phyloP scores from a whole-genome alignment of 2,888 invertebrate species.

The Troides aeacus region DNA sequence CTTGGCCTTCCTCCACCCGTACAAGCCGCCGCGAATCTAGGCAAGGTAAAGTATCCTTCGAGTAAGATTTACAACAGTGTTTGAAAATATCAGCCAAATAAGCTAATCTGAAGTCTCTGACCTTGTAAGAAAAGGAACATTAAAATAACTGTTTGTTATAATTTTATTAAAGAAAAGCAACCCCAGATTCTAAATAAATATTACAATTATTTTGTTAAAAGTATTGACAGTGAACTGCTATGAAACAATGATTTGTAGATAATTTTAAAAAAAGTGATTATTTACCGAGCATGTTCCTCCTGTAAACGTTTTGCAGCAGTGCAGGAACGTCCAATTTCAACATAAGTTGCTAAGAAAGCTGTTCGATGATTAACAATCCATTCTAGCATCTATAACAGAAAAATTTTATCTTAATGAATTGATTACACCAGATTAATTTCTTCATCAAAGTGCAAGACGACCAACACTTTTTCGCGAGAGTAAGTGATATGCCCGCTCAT shows the following conservation, averaged over 20 bases:
- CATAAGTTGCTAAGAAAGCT: conserved; percentile 96
- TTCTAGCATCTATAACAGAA: conserved; percentile 91
- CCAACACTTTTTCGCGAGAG: too few relatives aligned
- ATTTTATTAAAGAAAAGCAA: too few relatives aligned
- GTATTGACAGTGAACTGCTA: background rate
- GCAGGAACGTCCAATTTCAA: conserved; percentile 96
- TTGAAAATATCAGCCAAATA: background rate
- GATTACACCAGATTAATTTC: background rate
- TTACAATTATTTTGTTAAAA: too few relatives aligned
- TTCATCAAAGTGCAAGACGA: too few relatives aligned
- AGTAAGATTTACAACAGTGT: background rate
- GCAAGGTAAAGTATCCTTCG: background rate
- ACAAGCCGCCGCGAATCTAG: conserved; percentile 87
- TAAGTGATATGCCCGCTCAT: too few relatives aligned
- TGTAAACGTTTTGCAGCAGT: conserved; percentile 94
- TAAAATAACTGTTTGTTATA: too few relatives aligned
- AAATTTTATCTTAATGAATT: background rate
- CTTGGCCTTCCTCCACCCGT: conserved; percentile 91
- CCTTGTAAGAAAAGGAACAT: too few relatives aligned
- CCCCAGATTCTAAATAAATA: too few relatives aligned
- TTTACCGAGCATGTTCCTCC: conserved; percentile 92
- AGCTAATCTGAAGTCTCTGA: too few relatives aligned
- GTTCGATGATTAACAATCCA: conserved; percentile 98
- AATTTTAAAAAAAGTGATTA: background rate
- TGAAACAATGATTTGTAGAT: background rate